Conservation (phyloP, 2,888 invertebrate species). For the Trichacis sp. region DNA sequence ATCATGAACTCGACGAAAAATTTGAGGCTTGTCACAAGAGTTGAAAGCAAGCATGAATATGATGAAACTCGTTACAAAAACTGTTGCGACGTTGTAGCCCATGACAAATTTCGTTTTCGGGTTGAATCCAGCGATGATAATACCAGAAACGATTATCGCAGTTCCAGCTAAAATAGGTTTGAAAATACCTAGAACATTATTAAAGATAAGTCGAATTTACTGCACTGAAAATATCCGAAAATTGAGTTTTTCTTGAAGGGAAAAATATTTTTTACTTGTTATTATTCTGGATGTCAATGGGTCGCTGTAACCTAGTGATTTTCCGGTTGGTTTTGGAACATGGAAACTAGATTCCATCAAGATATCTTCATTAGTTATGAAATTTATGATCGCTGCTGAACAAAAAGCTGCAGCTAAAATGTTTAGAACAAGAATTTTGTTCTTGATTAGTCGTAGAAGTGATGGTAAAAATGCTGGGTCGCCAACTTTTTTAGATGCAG, state of each 20-base stretch:
- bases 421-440: conserved; percentile 72
- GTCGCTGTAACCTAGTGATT: conserved; percentile 69
- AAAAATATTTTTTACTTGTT: conserved; percentile 59
- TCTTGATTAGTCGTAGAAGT: conserved; percentile 71
- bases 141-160: conserved; percentile 71
- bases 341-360: conserved; percentile 74
- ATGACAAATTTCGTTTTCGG: conserved; percentile 71
- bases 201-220: neutral
- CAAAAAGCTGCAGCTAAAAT: conserved; percentile 71
- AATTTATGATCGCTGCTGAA: conserved; percentile 72
- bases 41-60: conserved; percentile 70
- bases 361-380: conserved; percentile 71
- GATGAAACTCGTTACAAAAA: conserved; percentile 68
- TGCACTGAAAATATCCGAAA: neutral
- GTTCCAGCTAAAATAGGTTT: conserved; percentile 72
- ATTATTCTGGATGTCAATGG: conserved; percentile 71
- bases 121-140: conserved; percentile 71
- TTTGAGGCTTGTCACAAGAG: conserved; percentile 69
- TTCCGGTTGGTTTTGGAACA: conserved; percentile 69
- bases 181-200: conserved; percentile 66
- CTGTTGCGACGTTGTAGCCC: conserved; percentile 70
- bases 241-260: too few species aligned
- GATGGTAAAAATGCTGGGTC: conserved; percentile 69
- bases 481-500: conserved; percentile 33
- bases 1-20: conserved; percentile 69